Evolutionary conservation across 2,113 vertebrate genomes (phyloP).

Genomic region (Gymnocephalus cernua): DNA sequence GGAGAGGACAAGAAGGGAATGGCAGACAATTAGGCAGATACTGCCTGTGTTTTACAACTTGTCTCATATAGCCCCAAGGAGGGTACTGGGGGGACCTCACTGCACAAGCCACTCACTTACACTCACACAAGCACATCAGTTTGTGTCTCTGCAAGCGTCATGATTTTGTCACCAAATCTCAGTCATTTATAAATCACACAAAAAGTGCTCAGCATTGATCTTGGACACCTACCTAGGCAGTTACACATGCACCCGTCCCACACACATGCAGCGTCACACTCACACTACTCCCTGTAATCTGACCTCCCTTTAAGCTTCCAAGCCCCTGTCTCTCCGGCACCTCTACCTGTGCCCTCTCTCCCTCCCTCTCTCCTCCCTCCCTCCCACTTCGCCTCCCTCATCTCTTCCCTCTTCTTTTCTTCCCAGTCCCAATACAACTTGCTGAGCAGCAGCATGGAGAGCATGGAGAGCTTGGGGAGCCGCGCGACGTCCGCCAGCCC

Average conservation of each 20-base stretch:
- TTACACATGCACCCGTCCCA: not conserved
- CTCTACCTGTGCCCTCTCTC: constrained; percentile 88
- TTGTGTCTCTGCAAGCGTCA: not conserved
- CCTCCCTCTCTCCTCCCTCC: constrained; percentile 66
- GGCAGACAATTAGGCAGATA: constrained; percentile 81
- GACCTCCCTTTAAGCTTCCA: constrained; percentile 81
- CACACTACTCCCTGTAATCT: constrained; percentile 84
- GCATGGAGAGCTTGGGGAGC: constrained; percentile 97
- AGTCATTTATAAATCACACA: not conserved
- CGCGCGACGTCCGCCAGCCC: constrained; percentile 93
- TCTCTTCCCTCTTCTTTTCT: constrained; percentile 79
- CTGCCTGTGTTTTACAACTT: constrained; percentile 78
- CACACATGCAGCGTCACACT: constrained; percentile 11
- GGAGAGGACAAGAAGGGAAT: constrained; percentile 52
- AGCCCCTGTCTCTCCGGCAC: constrained; percentile 75
- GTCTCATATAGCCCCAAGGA: constrained; percentile 59
- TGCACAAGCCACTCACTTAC: constrained; percentile 21
- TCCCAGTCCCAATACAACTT: constrained; percentile 98
- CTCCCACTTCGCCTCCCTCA: constrained; percentile 72
- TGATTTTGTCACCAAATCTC: not conserved
- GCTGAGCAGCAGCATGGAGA: constrained; percentile 99
- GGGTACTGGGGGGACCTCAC: constrained; percentile 48
- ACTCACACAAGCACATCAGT: not conserved
- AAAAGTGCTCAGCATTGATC: not conserved
- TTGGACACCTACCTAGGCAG: constrained; percentile 3